phyloP scores from a whole-genome alignment of 2,797 vertebrate genomes.

The Gambelia wislizenii region DNA sequence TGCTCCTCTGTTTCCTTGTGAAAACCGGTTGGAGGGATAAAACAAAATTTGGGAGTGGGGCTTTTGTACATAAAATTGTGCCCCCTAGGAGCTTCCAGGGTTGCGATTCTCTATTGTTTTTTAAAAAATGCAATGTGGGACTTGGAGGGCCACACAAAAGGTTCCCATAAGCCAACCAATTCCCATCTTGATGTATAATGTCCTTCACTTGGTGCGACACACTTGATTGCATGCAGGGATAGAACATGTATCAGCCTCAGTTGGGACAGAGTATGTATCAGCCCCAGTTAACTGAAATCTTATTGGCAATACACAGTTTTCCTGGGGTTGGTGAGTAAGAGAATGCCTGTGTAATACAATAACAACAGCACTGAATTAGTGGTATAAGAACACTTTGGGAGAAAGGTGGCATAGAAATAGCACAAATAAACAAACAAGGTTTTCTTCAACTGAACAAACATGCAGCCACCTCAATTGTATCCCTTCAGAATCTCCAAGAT shows the following conservation, averaged over 20 bases:
- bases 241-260: neutral
- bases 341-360: accelerated
- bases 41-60: too few species aligned
- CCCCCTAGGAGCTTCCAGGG: too few species aligned
- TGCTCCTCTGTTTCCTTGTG: too few species aligned
- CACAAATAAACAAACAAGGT: too few species aligned
- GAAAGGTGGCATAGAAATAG: too few species aligned
- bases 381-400: neutral
- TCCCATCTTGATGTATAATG: neutral
- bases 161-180: too few species aligned
- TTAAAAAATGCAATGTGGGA: too few species aligned
- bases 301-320: neutral
- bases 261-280: neutral
- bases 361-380: neutral
- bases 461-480: constrained; percentile 27
- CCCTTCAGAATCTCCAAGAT: neutral
- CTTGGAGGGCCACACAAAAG: too few species aligned
- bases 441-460: constrained; percentile 13
- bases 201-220: neutral
- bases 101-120: too few species aligned
- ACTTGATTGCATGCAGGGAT: too few species aligned
- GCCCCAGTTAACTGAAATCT: neutral
- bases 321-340: neutral
- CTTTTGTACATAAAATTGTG: too few species aligned
- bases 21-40: too few species aligned